Conservation (phyloP, 1,140 invertebrate species). For the Globodera rostochiensis region DNA sequence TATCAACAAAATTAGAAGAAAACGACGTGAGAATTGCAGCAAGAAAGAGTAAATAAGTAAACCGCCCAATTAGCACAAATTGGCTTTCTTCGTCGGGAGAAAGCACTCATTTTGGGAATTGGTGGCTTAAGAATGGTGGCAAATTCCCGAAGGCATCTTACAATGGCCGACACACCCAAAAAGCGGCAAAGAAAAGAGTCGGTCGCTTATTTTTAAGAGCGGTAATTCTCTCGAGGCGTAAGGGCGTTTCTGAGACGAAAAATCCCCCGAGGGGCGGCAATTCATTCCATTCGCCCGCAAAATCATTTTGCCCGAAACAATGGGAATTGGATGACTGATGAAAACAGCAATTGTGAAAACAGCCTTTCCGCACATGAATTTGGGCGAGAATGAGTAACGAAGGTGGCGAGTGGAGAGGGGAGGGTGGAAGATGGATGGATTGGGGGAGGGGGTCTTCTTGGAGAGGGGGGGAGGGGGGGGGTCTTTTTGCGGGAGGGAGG, state of each 20-base stretch:
- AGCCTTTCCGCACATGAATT: background rate
- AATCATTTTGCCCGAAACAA: background rate
- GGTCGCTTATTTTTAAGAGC: too few relatives aligned
- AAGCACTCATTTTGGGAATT: background rate
- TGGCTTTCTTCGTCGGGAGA: background rate
- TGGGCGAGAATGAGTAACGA: background rate
- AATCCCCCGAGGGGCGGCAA: background rate
- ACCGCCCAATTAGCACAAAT: background rate
- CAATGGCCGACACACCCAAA: too few relatives aligned
- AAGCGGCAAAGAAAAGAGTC: background rate
- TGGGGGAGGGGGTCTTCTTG: background rate
- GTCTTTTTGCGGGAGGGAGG: too few relatives aligned
- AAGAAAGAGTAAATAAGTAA: background rate
- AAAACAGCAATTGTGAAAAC: background rate
- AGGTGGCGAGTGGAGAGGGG: background rate
- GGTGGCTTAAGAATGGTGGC: too few relatives aligned
- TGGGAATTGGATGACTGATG: background rate
- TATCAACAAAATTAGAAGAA: too few relatives aligned
- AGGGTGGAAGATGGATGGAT: constrained; percentile 1
- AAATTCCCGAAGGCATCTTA: background rate
- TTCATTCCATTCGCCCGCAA: background rate
- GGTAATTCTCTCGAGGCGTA: background rate
- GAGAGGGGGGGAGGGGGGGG: background rate
- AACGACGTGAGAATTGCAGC: background rate
- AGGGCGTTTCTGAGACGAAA: background rate